Conservation (phyloP, 2,888 invertebrate species). For the Polydrusus tereticollis region DNA sequence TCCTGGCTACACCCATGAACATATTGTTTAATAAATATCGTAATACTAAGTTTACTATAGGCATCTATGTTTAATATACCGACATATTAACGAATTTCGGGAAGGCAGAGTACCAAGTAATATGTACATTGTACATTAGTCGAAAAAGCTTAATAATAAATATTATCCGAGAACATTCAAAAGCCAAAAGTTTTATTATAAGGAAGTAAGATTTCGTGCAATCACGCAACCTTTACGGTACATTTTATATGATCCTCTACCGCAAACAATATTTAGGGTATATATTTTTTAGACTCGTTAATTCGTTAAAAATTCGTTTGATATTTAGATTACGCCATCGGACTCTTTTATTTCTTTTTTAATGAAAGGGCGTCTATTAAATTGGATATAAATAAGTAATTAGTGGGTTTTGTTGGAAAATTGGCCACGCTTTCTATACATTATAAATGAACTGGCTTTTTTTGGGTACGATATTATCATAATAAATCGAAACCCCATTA, state of each 20-base stretch:
- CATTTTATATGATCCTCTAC: conserved; percentile 35
- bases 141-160: too few species aligned
- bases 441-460: neutral
- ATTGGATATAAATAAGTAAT: conserved; percentile 43
- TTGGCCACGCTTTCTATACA: conserved; percentile 7
- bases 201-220: conserved; percentile 21
- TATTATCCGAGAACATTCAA: conserved; percentile 5
- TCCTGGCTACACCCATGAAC: too few species aligned
- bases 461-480: neutral
- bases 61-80: too few species aligned
- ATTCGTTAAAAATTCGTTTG: conserved; percentile 32
- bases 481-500: neutral
- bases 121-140: too few species aligned
- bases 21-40: too few species aligned
- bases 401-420: conserved; percentile 29
- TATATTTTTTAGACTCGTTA: conserved; percentile 18
- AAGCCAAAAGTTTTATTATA: conserved; percentile 29
- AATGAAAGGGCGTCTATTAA: conserved; percentile 22
- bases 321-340: conserved; percentile 13
- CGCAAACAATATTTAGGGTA: conserved; percentile 32
- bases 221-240: conserved; percentile 39
- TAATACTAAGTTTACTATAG: too few species aligned
- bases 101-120: too few species aligned
- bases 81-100: too few species aligned
- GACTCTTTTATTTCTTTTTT: conserved; percentile 6